Conservation (phyloP, 1,140 invertebrate species). For the Tetragonula clypearis region DNA sequence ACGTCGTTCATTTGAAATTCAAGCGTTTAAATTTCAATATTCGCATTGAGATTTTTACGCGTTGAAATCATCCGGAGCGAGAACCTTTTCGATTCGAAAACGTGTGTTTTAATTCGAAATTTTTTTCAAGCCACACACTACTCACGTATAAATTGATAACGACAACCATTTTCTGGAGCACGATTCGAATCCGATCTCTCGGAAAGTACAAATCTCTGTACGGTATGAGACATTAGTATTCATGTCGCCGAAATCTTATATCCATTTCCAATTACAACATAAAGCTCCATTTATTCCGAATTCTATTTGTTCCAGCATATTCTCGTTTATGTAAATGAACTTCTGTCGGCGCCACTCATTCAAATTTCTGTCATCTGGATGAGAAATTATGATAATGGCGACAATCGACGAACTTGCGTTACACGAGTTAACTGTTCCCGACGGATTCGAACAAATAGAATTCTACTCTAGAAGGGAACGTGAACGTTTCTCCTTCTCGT, state of each 20-base stretch:
- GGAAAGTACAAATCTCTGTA: background rate
- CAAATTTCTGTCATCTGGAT: too few relatives aligned
- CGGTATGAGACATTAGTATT: too few relatives aligned
- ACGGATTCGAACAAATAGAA: background rate
- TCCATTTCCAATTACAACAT: background rate
- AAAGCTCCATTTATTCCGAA: background rate
- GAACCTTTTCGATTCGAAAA: background rate
- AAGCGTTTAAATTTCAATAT: background rate
- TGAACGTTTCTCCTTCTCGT: background rate
- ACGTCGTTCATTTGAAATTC: background rate
- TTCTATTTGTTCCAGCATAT: background rate
- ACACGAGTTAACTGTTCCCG: too few relatives aligned
- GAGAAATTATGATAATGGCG: background rate
- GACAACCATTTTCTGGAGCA: too few relatives aligned
- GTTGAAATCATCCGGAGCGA: background rate
- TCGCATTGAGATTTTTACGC: background rate
- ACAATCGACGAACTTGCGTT: background rate
- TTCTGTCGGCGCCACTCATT: background rate
- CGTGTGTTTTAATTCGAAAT: background rate
- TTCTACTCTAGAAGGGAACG: background rate
- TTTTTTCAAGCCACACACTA: accelerated
- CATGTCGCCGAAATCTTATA: background rate
- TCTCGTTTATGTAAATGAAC: background rate
- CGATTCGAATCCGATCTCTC: background rate
- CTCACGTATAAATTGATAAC: background rate